Evolutionary conservation across 2,888 invertebrate genomes (phyloP), one percentile per base, ranked within the genome.

Genomic region (Drosophila robusta): DNA sequence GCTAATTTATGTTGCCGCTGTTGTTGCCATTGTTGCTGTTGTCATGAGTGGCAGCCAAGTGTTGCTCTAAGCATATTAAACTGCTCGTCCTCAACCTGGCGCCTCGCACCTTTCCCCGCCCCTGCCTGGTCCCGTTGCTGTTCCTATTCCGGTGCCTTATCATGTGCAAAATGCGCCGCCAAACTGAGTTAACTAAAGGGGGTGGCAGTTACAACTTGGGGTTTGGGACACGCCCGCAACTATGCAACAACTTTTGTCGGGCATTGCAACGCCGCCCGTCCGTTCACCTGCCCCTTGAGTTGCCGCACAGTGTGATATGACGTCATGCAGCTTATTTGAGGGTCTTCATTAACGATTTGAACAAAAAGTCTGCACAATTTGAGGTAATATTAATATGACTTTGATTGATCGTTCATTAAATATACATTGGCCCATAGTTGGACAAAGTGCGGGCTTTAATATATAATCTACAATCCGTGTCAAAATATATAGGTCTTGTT

Each of bases 1-100:
- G 87, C 87, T 87, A 87, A 84, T 87, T 84, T 87, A 84, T 87
- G 86, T 87, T 83, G 73, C 42, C 56, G 52, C 38, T 54, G 46
- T 49, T 61, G 61, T 34, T 49, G 38, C 3, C 46, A 18, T n/a
- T 51, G 16, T 16, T 26, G 9, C 18, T 44, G 41, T 32, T 50
- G 69, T 76, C 64, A 57, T 72, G 76, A 66, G 70, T 69, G 76
- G 66, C 78, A 69, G 72, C 61, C 70, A 71, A 67, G 67, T 81
- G 85, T 76, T 74, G 76, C 82, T 85, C 76, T 72, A 87, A 85
- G 79, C 85, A 79, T 77, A 85, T 84, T 70, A 83, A 69, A 60
- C 64, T 44, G 44, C 39, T 11, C 42, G 14, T 38, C 47, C 72
- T 26, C 41, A 34, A 16, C 22, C 57, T 36, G 18, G 11, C 38